These are phyloP conservation scores for Drosophila arizonae DNA, from an alignment of 1,140 invertebrate species.

Conservation along the genomic window DNA sequence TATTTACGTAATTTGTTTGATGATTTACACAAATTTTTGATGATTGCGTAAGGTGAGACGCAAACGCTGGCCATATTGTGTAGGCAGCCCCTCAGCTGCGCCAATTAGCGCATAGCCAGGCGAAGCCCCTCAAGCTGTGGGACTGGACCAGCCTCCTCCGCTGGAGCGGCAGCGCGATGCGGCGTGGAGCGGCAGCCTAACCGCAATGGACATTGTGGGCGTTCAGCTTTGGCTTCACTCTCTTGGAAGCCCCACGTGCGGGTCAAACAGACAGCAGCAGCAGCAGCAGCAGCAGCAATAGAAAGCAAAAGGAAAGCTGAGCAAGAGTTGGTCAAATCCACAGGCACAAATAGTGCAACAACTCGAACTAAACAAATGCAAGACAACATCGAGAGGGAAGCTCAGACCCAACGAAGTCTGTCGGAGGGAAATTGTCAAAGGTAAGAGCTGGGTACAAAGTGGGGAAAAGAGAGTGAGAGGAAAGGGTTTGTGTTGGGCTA, in stretches of 20 bases:
- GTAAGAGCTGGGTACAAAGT: too few relatives aligned
- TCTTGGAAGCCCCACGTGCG: constrained; percentile 29
- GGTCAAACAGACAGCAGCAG: constrained; percentile 5
- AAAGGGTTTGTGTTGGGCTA: too few relatives aligned
- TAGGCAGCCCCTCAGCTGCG: constrained; percentile 1
- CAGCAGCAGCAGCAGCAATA: neutral
- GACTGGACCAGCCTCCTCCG: neutral
- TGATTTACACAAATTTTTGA: constrained; percentile 39
- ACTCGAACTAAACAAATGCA: neutral
- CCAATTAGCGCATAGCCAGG: constrained; percentile 31
- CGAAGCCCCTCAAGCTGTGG: constrained; percentile 28
- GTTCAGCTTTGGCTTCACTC: constrained; percentile 30
- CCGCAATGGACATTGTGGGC: constrained; percentile 29
- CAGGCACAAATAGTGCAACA: neutral
- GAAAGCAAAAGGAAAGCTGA: neutral
- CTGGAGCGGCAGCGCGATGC: neutral
- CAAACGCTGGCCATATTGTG: constrained; percentile 25
- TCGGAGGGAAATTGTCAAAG: neutral
- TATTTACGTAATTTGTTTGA: constrained; percentile 39
- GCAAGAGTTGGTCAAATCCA: neutral
- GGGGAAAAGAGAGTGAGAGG: too few relatives aligned
- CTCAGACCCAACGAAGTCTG: neutral
- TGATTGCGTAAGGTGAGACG: constrained; percentile 28
- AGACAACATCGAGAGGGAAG: too few relatives aligned
- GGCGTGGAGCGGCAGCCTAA: constrained; percentile 3